Conservation (phyloP, 2,888 invertebrate genomes). For the Amphiduros pacificus region DNA sequence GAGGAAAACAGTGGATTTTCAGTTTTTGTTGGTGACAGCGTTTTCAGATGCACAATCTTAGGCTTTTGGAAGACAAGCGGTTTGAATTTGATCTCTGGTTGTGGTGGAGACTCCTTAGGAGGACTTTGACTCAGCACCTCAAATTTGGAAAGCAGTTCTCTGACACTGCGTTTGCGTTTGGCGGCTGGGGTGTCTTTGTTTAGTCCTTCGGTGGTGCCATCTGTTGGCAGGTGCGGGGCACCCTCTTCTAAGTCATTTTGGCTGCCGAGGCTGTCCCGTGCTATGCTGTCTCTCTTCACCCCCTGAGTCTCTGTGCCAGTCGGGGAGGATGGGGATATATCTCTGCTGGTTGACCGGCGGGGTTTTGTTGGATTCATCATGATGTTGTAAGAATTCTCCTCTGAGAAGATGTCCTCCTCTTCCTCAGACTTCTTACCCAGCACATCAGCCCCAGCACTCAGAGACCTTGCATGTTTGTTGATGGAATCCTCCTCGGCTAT, state of each 20-base stretch:
- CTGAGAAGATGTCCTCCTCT: too few species aligned
- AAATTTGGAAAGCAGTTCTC: constrained; percentile 21
- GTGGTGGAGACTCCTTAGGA: constrained; percentile 1
- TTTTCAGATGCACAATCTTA: constrained; percentile 12
- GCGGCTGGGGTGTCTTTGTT: constrained; percentile 4
- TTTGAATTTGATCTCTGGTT: constrained; percentile 3
- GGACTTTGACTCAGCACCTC: constrained; percentile 16
- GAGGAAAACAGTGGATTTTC: not conserved
- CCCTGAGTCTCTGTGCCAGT: not conserved
- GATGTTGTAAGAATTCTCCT: too few species aligned
- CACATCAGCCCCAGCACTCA: too few species aligned
- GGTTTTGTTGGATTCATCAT: too few species aligned
- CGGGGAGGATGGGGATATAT: not conserved
- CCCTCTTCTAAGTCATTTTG: not conserved
- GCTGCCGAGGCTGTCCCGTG: not conserved
- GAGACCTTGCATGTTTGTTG: too few species aligned
- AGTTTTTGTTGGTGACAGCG: constrained; percentile 2
- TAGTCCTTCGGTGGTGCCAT: too few species aligned
- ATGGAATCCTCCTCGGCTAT: too few species aligned
- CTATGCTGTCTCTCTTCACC: not conserved
- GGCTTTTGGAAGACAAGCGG: constrained; percentile 16
- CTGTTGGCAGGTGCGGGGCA: not conserved
- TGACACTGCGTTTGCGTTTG: constrained; percentile 26
- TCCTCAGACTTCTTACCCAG: too few species aligned
- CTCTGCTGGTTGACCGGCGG: too few species aligned